A percentile compares a stretch with the other conserved stretches of the same genome.
phyloP scores from a whole-genome alignment of 1,140 invertebrate species.

The Delia radicum region DNA sequence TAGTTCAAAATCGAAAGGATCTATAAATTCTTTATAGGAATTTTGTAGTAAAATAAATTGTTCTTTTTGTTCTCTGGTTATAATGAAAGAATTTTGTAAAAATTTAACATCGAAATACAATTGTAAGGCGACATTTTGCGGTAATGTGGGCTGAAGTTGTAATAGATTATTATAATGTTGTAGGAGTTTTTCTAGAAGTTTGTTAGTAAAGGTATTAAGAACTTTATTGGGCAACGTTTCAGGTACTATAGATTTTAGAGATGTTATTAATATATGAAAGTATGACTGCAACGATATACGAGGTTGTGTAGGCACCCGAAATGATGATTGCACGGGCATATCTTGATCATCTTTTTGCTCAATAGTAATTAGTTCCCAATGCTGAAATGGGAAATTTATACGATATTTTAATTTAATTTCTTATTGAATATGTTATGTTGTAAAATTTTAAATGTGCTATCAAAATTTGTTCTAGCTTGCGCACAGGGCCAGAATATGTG shows the following conservation, averaged over 20 bases:
- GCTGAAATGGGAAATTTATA: conserved; percentile 58
- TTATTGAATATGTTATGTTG: too few species aligned
- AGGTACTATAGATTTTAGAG: conserved; percentile 72
- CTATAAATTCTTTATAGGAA: conserved; percentile 74
- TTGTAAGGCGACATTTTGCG: conserved; percentile 79
- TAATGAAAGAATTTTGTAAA: conserved; percentile 64
- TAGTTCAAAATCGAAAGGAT: conserved; percentile 91
- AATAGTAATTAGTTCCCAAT: conserved; percentile 80
- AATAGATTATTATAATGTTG: conserved; percentile 61
- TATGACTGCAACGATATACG: conserved; percentile 71
- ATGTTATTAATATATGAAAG: conserved; percentile 66
- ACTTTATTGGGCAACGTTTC: conserved; percentile 74
- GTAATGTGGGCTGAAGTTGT: conserved; percentile 33
- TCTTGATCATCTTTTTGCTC: conserved; percentile 83
- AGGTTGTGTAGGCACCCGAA: conserved; percentile 78
- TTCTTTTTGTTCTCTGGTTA: conserved; percentile 63
- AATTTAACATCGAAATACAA: conserved; percentile 82
- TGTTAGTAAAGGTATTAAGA: conserved; percentile 64
- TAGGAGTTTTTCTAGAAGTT: conserved; percentile 63
- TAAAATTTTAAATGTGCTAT: conserved; percentile 25
- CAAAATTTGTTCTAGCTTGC: too few species aligned
- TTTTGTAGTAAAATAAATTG: conserved; percentile 68
- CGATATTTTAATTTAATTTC: too few species aligned
- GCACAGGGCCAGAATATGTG: too few species aligned
- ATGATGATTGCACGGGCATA: conserved; percentile 75